Percentiles rank a stretch among this genome's conserved stretches.
phyloP scores from a whole-genome alignment of 2,113 vertebrate species.

The Pholis gunnellus region DNA sequence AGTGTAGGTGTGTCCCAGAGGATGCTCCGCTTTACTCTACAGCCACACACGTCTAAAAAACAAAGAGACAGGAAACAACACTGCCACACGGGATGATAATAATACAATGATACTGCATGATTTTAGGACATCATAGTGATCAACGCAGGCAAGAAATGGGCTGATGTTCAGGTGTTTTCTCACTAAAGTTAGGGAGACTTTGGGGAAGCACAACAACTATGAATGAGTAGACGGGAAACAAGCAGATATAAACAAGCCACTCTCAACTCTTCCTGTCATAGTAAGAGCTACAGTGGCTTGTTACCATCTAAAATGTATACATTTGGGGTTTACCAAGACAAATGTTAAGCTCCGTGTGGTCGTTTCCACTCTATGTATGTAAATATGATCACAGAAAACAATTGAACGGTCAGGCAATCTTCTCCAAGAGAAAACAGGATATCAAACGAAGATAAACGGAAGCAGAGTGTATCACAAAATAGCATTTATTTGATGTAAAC shows the following conservation, averaged over 20 bases:
- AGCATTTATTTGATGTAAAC: conserved; percentile 72
- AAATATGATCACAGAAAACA: background rate
- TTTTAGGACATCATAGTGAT: background rate
- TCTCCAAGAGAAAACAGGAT: background rate
- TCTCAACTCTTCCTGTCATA: background rate
- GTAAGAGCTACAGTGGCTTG: background rate
- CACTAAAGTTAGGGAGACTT: background rate
- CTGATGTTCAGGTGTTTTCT: background rate
- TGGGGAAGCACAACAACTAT: background rate
- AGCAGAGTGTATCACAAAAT: conserved; percentile 61
- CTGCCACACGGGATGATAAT: background rate
- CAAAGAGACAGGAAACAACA: background rate
- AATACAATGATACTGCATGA: background rate
- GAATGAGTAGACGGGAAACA: background rate
- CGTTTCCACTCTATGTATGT: background rate
- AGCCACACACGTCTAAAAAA: conserved; percentile 16
- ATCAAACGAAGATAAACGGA: background rate
- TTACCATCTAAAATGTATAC: background rate
- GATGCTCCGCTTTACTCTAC: conserved; percentile 18
- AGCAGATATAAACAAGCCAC: background rate
- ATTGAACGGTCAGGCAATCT: background rate
- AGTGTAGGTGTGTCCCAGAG: background rate
- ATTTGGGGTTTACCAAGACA: background rate
- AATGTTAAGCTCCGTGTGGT: background rate
- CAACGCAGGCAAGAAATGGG: background rate